Base-by-base conservation (phyloP, 2,888 invertebrate species). In the Pandemis heparana region DNA sequence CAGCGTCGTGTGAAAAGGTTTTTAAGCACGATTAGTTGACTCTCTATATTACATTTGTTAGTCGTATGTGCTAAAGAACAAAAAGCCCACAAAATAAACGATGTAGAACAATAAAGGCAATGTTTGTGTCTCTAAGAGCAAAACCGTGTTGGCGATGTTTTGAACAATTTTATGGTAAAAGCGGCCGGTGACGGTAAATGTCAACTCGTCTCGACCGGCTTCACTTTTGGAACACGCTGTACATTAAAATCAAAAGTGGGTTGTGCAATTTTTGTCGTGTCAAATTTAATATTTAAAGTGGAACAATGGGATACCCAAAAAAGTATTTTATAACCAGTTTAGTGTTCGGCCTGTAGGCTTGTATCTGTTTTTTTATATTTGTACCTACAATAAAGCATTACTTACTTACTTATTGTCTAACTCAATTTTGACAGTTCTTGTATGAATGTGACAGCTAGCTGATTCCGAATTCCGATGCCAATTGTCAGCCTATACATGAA, bases 121-220 rank as follows among this genome's bases (percentile, higher is more conserved):
- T 68, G 73, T 73, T 48, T 64, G 73, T 51, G 39, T n/a, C 18
- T 5, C 7, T 73, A n/a, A 73, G 46, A 68, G 68, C 46, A 73
- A 73, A 73, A 41, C 39, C 39, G 53, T 73, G 68, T 73, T 73
- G 62, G 43, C 18, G 41, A 64, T 59, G 68, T 69, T 63, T 48
- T 38, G 38, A 46, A 59, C 73, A 39, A 41, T 48, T 71, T 63
- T 67, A 63, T 41, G 68, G 16, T 16, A 51, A 41, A 46, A 10
- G 18, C 16, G 39, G 56, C 65, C 64, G n/a, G 38, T n/a, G 53
- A 9, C 53, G 53, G 16, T n/a, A 18, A 53, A 53, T 53, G 53
- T 48, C 48, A 48, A 48, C 65, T 48, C 32, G 72, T 63, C 61
- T 12, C 38, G 38, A 10, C 9, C 56, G 72, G 53, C 3, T 46